phyloP scores from a whole-genome alignment of 2,888 invertebrate genomes.

The Drosophila nigritarsus region DNA sequence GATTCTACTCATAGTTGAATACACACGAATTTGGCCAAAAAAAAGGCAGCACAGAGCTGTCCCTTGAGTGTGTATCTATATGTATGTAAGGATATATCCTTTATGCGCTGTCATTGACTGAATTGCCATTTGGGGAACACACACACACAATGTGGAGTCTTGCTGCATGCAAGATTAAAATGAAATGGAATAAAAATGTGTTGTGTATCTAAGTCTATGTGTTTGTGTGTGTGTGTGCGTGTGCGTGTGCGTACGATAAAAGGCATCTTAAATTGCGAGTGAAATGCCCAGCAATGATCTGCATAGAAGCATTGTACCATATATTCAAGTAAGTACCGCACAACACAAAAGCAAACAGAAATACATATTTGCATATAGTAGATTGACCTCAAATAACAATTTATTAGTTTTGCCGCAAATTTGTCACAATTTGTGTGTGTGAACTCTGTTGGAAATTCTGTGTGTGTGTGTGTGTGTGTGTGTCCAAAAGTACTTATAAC shows the following conservation, averaged over 20 bases:
- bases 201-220: slow-evolving; percentile 9
- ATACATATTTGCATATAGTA: slow-evolving; percentile 12
- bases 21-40: slow-evolving; percentile 56
- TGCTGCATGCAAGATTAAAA: slow-evolving; percentile 39
- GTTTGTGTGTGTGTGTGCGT: slow-evolving; percentile 2
- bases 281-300: slow-evolving; percentile 27
- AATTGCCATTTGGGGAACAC: slow-evolving; percentile 84
- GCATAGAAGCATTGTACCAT: not conserved
- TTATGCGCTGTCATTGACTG: slow-evolving; percentile 74
- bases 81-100: slow-evolving; percentile 22
- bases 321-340: not conserved
- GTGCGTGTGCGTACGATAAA: slow-evolving; percentile 15
- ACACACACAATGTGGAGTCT: slow-evolving; percentile 15
- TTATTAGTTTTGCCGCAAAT: slow-evolving; percentile 39
- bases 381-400: slow-evolving; percentile 41
- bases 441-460: not conserved
- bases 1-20: slow-evolving; percentile 68
- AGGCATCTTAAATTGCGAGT: slow-evolving; percentile 30
- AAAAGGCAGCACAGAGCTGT: slow-evolving; percentile 23
- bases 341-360: not conserved
- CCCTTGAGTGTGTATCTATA: slow-evolving; percentile 1
- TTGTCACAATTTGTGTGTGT: slow-evolving; percentile 15
- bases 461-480: not conserved
- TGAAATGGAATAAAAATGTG: slow-evolving; percentile 40
- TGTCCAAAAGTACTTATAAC: slow-evolving; percentile 1